Conservation (phyloP, 2,888 invertebrate genomes). For the Gonocerus acuteangulatus region DNA sequence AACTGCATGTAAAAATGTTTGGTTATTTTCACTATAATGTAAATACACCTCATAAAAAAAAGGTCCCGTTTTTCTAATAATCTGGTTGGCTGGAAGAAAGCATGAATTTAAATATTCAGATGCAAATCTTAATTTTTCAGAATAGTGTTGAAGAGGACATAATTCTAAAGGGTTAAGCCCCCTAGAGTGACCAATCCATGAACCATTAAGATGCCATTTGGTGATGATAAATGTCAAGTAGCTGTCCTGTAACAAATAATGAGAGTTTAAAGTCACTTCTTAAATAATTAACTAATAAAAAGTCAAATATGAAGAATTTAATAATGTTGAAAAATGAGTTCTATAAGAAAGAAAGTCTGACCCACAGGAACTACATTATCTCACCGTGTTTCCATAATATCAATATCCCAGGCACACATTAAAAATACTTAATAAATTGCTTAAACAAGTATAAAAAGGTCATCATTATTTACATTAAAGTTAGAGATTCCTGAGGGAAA, state of each 20-base stretch:
- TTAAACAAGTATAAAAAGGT: no score
- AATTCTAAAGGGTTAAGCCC: conserved; percentile 41
- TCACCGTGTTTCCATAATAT: no score
- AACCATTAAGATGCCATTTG: conserved; percentile 43
- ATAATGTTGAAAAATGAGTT: no score
- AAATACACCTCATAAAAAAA: conserved; percentile 52
- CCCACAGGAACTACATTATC: no score
- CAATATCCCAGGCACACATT: no score
- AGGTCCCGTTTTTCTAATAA: conserved; percentile 43
- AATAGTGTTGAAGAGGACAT: conserved; percentile 40
- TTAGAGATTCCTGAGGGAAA: no score
- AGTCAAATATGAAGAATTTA: no score
- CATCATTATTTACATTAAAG: no score
- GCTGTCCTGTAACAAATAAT: conserved; percentile 29
- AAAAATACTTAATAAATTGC: no score
- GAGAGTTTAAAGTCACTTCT: no score
- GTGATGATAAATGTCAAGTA: conserved; percentile 28
- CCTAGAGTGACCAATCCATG: conserved; percentile 44
- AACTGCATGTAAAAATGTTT: conserved; percentile 47
- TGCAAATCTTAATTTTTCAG: conserved; percentile 21
- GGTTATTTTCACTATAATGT: conserved; percentile 45
- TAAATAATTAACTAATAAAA: no score
- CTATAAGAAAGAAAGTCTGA: no score
- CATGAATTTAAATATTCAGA: conserved; percentile 26
- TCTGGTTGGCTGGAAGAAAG: conserved; percentile 41